phyloP scores from a whole-genome alignment of 1,140 invertebrate genomes.

The Neodiprion fabricii region DNA sequence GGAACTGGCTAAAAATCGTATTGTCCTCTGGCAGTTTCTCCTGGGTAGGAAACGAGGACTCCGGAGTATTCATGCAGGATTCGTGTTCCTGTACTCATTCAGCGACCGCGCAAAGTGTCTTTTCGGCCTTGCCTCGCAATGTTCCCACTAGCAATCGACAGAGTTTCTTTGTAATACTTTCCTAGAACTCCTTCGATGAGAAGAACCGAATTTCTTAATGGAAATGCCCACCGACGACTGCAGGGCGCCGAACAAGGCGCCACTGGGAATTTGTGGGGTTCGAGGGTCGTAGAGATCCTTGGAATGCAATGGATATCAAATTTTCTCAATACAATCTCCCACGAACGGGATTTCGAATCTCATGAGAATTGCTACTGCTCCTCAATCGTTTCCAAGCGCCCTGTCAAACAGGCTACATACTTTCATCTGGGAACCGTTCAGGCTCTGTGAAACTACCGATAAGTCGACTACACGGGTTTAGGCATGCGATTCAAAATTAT shows the following conservation, averaged over 20 bases:
- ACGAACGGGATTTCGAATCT: background rate
- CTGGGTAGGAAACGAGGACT: background rate
- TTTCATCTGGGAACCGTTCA: too few species aligned
- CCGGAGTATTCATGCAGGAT: background rate
- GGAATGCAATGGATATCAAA: slow-evolving; percentile 4
- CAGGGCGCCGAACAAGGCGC: background rate
- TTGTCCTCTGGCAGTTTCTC: background rate
- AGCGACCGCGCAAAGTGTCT: background rate
- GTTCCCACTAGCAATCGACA: background rate
- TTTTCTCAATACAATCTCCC: background rate
- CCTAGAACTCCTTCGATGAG: background rate
- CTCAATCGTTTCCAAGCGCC: too few species aligned
- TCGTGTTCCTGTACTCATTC: background rate
- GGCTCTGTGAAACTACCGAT: too few species aligned
- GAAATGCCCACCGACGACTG: background rate
- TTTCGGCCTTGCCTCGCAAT: background rate
- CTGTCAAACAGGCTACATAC: too few species aligned
- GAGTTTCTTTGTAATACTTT: background rate
- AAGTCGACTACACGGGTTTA: too few species aligned
- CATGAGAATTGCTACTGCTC: too few species aligned
- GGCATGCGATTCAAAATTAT: too few species aligned
- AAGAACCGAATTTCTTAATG: slow-evolving; percentile 6
- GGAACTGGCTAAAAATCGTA: background rate
- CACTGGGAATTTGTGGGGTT: background rate
- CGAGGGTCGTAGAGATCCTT: background rate